Evolutionary conservation across 2,888 invertebrate genomes (phyloP).

Genomic region (Oscheius sp.): DNA sequence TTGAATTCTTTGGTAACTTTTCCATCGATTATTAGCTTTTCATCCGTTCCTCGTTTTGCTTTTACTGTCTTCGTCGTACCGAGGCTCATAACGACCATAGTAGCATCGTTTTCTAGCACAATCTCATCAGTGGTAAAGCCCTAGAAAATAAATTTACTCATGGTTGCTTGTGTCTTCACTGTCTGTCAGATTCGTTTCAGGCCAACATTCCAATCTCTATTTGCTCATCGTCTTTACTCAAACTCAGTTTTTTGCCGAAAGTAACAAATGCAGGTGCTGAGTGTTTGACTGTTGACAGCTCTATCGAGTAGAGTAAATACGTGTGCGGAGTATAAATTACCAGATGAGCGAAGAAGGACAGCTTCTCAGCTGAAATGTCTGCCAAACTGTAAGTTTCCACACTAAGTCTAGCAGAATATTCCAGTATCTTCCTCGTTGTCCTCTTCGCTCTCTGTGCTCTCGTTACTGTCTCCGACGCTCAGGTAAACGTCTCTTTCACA

Average conservation of each 20-base stretch:
- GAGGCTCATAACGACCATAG: conserved; percentile 7
- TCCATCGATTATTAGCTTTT: neutral
- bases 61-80: neutral
- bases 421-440: neutral
- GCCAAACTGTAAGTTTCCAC: conserved; percentile 6
- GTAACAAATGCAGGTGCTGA: neutral
- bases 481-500: neutral
- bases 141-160: neutral
- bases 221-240: neutral
- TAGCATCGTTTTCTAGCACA: neutral
- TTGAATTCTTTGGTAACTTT: conserved; percentile 14
- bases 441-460: conserved; percentile 7
- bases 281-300: conserved; percentile 5
- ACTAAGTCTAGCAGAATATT: neutral
- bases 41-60: neutral
- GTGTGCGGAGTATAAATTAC: neutral
- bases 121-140: conserved; percentile 9
- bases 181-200: neutral
- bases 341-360: neutral
- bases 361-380: neutral
- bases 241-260: neutral
- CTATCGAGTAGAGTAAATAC: neutral
- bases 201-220: neutral
- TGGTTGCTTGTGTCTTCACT: neutral
- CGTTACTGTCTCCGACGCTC: conserved; percentile 7